Conservation (phyloP, 2,113 vertebrate genomes). For the Atlantisia rogersi region DNA sequence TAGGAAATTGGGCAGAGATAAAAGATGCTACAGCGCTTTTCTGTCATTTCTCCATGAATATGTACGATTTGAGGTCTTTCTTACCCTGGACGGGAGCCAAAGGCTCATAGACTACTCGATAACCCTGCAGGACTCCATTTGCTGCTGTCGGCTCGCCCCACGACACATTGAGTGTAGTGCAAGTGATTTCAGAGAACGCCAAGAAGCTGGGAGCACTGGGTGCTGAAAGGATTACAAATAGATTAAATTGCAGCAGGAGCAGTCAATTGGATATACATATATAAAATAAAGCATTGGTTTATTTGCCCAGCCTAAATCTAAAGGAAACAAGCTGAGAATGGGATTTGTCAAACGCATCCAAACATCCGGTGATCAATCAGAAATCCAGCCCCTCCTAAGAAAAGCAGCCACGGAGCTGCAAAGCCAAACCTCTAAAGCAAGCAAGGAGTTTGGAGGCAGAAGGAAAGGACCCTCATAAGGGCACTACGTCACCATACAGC, state of each 20-base stretch:
- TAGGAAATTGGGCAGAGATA: constrained; percentile 32
- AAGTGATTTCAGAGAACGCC: constrained; percentile 92
- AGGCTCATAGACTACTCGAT: constrained; percentile 91
- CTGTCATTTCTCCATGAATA: background rate
- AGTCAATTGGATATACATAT: background rate
- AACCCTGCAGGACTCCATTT: constrained; percentile 92
- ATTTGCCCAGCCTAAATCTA: background rate
- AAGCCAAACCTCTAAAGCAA: background rate
- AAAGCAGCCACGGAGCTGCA: background rate
- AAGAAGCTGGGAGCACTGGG: constrained; percentile 88
- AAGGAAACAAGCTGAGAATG: background rate
- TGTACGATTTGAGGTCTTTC: background rate
- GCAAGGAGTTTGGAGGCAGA: background rate
- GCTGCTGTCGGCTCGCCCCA: constrained; percentile 89
- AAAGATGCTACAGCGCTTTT: background rate
- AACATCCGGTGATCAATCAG: background rate
- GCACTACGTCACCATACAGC: fast-evolving
- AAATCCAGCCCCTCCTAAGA: background rate
- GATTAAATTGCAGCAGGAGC: background rate
- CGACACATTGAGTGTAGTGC: constrained; percentile 88
- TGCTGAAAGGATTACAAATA: constrained; percentile 73
- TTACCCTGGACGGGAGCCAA: constrained; percentile 89
- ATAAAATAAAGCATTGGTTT: background rate
- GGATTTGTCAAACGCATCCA: background rate
- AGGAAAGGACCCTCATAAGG: background rate